Evolutionary conservation across 2,113 vertebrate species (phyloP), one percentile per base, ranked within the genome.

Genomic region (Maccullochella peelii): DNA sequence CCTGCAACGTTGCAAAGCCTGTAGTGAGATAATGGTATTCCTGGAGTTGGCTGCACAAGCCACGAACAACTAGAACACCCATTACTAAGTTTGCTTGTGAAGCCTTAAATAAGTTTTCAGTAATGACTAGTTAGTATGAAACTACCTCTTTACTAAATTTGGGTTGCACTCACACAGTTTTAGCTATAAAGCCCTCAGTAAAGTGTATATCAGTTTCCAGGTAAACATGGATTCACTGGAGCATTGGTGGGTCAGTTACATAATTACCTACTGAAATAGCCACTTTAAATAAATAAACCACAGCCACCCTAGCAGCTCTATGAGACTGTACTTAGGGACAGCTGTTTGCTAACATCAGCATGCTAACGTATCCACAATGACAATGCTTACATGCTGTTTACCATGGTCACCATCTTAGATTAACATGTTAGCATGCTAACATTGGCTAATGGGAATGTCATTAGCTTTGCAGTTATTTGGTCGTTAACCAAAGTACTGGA

Each of bases 1-100:
- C 54, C 5, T 85, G 71, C 25, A 67, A 27, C 42, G 44, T 23
- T 76, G 58, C 25, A 62, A 77, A 80, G 47, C 16, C 27, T 58
- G 38, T 25, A 71, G 67, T 79, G 33, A 73, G 30, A 66, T 55
- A 33, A 65, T 38, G 27, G 6, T 21, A 36, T 62, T 77, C 36
- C 38, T 80, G 47, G 30, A 74, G 47, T 65, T 44, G 36, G 12
- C 1, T 49, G 21, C 38, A 16, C 2, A 50, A 79, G 20, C 6
- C 59, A 73, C 16, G 69, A 20, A 74, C 16, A 50, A 47, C 33
- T 15, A 52, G 14, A 70, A 36, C 18, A 47, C 2, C 9, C 33
- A 36, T 74, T 67, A 44, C 44, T 25, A 15, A 66, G 33, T 50
- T 66, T 77, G 50, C 52, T 65, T 73, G 21, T 62, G 33, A 72